Base-by-base conservation (phyloP, 2,888 invertebrate species). In the Eucriotettix oculatus region DNA sequence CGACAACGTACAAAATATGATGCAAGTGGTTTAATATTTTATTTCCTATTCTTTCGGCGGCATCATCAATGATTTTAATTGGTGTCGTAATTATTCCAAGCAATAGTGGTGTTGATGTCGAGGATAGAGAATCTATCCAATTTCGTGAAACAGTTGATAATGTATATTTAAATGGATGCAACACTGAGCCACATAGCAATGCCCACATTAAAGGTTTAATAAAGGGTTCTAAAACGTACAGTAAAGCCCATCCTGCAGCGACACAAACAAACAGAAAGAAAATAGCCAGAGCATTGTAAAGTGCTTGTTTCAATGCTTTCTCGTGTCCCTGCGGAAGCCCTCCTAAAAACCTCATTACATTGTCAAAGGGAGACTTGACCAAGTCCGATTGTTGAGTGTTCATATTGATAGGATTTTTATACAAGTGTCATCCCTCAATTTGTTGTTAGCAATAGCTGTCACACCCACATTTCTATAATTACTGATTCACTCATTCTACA, bases 181-280 rank as follows among this genome's bases (percentile, higher is more conserved):
- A 78, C 52, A 96, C 88, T 0, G 96, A 94, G n/a, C 99, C 99
- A 68, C 95, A 91, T 43, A 99, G 77, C 60, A 95, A 77, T 0
- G 98, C 96, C 98, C 98, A 99, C 66, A 97, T 80, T 59, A 99
- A 74, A 0, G 98, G 96, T 66, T 91, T 87, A 44, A 98, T 83
- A 74, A 96, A 97, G 0, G 95, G 94, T 68, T 90, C 88, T 42
- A 96, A 76, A 66, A 92, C 88, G 64, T 90, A 80, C 73, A 89
- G 93, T 10, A 93, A 78, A 1, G 89, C 88, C 71, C 84, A 86
- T 53, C 84, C 78, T 16, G 86, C 87, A 48, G 81, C 81, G 69
- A 82, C 81, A 66, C 83, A 81, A 57, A 87, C 72, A 54, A 81
- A 76, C 63, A 91, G 75, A 65, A 91, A 79, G 67, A 90, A 81